Conservation (phyloP, 2,888 invertebrate species). For the Epistrophella euchroma region DNA sequence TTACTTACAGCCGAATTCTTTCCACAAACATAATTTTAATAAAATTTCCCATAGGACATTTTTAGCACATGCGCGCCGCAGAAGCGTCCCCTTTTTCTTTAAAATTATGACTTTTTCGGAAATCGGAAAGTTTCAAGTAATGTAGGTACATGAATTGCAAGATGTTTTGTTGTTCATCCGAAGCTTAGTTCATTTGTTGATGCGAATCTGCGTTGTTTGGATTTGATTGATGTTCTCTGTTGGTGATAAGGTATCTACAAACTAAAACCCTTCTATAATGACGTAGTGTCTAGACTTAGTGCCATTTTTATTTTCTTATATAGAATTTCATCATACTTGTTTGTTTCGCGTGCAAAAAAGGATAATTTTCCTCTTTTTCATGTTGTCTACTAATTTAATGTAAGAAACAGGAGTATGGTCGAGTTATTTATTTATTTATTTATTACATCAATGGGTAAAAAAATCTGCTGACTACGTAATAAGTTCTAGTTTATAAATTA, state of each 20-base stretch:
- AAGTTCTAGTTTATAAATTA: too few species aligned
- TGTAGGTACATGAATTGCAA: neutral
- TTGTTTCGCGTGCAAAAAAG: too few species aligned
- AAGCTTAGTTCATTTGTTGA: neutral
- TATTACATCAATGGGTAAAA: too few species aligned
- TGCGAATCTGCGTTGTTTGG: neutral
- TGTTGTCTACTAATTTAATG: too few species aligned
- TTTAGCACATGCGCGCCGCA: neutral
- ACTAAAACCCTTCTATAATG: neutral
- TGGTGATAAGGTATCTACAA: neutral
- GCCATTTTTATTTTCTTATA: neutral
- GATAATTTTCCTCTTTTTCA: too few species aligned
- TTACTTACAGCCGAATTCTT: too few species aligned
- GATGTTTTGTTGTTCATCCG: neutral
- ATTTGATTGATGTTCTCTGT: neutral
- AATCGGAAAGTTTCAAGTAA: neutral
- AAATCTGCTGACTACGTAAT: too few species aligned
- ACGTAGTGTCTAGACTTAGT: neutral
- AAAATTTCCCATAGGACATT: neutral
- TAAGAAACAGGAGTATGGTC: too few species aligned
- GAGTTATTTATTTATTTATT: too few species aligned
- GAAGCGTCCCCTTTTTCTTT: neutral
- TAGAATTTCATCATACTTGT: neutral
- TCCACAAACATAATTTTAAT: neutral
- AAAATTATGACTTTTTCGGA: neutral